Evolutionary conservation across 2,113 vertebrate genomes (phyloP).

Genomic region (Entelurus aequoreus): DNA sequence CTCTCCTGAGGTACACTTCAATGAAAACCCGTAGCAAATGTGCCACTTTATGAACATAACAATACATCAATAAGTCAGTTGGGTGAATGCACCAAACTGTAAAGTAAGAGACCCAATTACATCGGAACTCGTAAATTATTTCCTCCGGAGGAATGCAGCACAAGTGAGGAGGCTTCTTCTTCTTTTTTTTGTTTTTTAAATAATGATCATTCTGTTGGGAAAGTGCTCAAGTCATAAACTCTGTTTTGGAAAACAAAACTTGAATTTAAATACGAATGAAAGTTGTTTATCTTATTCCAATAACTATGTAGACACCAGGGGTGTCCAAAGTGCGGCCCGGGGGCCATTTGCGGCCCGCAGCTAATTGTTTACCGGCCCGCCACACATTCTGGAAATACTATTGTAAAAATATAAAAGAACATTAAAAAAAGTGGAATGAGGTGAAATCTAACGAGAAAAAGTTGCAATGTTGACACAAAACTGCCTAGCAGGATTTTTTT

Average conservation of each 20-base stretch:
- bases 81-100: conserved; percentile 37
- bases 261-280: conserved; percentile 15
- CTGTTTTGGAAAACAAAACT: conserved; percentile 12
- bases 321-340: too few relatives aligned
- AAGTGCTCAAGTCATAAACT: conserved; percentile 24
- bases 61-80: conserved; percentile 59
- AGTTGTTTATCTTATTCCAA: conserved; percentile 27
- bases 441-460: too few relatives aligned
- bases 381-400: too few relatives aligned
- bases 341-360: too few relatives aligned
- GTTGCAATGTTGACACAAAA: too few relatives aligned
- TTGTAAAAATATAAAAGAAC: too few relatives aligned
- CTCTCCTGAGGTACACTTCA: conserved; percentile 65
- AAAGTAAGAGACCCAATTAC: conserved; percentile 62
- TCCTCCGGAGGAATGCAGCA: conserved; percentile 41
- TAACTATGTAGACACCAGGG: conserved; percentile 8
- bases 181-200: conserved; percentile 18
- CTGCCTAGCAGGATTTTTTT: too few relatives aligned
- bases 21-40: conserved; percentile 57
- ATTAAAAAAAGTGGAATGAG: too few relatives aligned
- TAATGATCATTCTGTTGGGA: conserved; percentile 42
- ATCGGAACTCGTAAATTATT: conserved; percentile 48
- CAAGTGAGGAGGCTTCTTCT: conserved; percentile 24
- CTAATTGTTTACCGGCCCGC: too few relatives aligned
- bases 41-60: conserved; percentile 63